Evolutionary conservation across 2,888 invertebrate genomes (phyloP).

Genomic region (Xestia rhomboidea): DNA sequence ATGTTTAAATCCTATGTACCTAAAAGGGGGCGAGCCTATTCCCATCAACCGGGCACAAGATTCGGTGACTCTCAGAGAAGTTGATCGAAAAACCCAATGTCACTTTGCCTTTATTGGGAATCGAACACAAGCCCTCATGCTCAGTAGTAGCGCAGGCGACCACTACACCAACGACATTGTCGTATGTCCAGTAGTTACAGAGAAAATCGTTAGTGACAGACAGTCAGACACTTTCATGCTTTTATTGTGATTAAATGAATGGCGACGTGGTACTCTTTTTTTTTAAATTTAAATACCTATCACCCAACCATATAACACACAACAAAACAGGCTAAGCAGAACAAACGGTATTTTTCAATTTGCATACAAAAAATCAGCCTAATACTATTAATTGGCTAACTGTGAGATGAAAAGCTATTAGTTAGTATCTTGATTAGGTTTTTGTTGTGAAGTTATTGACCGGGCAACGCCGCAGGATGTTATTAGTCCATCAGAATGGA

Average conservation of each 20-base stretch:
- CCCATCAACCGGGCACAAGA: neutral
- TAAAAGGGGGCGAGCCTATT: neutral
- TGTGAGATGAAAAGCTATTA: conserved; percentile 52
- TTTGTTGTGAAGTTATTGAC: conserved; percentile 54
- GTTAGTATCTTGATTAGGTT: conserved; percentile 54
- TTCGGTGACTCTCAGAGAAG: neutral
- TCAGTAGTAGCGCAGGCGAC: no score
- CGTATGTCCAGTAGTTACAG: no score
- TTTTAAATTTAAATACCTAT: neutral
- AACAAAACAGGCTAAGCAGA: neutral
- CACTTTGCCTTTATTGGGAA: no score
- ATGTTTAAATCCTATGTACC: neutral
- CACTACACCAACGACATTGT: no score
- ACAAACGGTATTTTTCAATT: conserved; percentile 46
- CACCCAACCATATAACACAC: conserved; percentile 21
- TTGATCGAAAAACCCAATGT: neutral
- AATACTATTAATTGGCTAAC: conserved; percentile 53
- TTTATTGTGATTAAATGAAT: neutral
- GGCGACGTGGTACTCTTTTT: neutral
- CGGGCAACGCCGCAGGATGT: conserved; percentile 50
- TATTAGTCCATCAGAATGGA: conserved; percentile 28
- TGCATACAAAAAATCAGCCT: conserved; percentile 18
- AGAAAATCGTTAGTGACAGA: no score
- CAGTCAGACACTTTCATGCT: neutral
- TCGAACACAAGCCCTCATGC: no score